Percentiles rank a stretch among this genome's conserved stretches.
Conservation (phyloP, 2,888 invertebrate genomes). For the Drosophila niveifrons region DNA sequence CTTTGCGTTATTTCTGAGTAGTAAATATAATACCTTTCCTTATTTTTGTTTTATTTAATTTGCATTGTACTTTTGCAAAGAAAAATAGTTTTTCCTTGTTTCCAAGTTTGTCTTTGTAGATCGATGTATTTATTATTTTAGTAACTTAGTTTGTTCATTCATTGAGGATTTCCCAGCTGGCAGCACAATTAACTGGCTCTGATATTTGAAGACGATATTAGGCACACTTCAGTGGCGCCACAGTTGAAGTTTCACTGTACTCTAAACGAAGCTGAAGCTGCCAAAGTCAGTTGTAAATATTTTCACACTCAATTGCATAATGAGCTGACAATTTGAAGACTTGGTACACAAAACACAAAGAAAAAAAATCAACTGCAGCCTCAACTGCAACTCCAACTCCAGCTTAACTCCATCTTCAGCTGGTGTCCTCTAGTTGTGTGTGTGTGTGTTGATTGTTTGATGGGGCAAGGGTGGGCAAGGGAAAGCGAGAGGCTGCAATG, state of each 20-base stretch:
- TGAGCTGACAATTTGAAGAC: slow-evolving; percentile 59
- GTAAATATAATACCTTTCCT: too few species aligned
- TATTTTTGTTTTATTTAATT: too few species aligned
- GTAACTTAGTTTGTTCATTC: too few species aligned
- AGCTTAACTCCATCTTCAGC: slow-evolving; percentile 40
- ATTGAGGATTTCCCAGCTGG: too few species aligned
- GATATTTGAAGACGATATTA: neutral
- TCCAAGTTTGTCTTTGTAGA: too few species aligned
- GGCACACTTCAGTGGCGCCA: slow-evolving; percentile 5
- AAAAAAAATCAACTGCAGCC: neutral
- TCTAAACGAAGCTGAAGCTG: slow-evolving; percentile 17
- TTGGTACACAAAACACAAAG: slow-evolving; percentile 28
- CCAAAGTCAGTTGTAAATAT: slow-evolving; percentile 45
- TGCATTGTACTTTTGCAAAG: too few species aligned
- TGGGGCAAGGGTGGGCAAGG: neutral
- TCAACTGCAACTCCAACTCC: slow-evolving; percentile 7
- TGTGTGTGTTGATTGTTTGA: slow-evolving; percentile 19
- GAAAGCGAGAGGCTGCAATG: slow-evolving; percentile 52
- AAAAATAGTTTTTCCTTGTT: too few species aligned
- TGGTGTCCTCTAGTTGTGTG: slow-evolving; percentile 34
- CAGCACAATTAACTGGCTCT: neutral
- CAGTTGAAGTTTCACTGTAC: slow-evolving; percentile 19
- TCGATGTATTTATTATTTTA: too few species aligned
- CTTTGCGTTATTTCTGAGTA: too few species aligned
- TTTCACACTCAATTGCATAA: slow-evolving; percentile 61